Conservation (phyloP, 2,797 vertebrate genomes). For the Aplochiton taeniatus region DNA sequence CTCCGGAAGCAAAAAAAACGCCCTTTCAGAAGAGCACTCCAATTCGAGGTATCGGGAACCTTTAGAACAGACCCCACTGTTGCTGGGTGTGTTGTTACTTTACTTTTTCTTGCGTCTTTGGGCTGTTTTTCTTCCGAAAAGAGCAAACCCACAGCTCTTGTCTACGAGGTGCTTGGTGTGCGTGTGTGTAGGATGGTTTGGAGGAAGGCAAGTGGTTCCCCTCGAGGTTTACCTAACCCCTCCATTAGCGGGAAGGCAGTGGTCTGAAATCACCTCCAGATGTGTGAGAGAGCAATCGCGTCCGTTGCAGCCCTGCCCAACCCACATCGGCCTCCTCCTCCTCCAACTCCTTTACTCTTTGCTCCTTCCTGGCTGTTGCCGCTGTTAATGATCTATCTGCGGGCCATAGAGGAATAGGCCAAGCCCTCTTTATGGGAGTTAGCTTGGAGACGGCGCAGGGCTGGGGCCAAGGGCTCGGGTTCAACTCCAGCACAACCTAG, state of each 20-base stretch:
- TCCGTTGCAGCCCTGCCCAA: slow-evolving; percentile 41
- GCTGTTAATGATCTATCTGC: slow-evolving; percentile 75
- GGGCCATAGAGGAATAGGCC: slow-evolving; percentile 43
- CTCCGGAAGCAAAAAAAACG: no score
- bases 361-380: slow-evolving; percentile 39
- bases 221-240: slow-evolving; percentile 46
- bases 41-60: no score
- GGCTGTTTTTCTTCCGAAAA: not conserved
- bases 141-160: not conserved
- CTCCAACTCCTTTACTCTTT: slow-evolving; percentile 44
- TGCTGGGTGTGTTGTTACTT: no score
- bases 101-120: not conserved
- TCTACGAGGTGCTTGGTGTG: not conserved
- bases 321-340: slow-evolving; percentile 45
- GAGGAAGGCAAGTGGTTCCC: slow-evolving; percentile 35
- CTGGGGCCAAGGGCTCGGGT: slow-evolving; percentile 15
- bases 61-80: no score
- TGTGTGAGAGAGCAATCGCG: slow-evolving; percentile 53
- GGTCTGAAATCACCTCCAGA: slow-evolving; percentile 64
- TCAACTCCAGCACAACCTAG: slow-evolving; percentile 8
- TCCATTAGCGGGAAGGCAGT: slow-evolving; percentile 50
- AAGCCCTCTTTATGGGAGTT: slow-evolving; percentile 60
- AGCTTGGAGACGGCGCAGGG: slow-evolving; percentile 38
- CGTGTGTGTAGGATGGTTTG: slow-evolving; percentile 27
- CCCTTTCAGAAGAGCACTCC: no score